Conservation (phyloP, 1,140 invertebrate species). For the Lepidurus apus region DNA sequence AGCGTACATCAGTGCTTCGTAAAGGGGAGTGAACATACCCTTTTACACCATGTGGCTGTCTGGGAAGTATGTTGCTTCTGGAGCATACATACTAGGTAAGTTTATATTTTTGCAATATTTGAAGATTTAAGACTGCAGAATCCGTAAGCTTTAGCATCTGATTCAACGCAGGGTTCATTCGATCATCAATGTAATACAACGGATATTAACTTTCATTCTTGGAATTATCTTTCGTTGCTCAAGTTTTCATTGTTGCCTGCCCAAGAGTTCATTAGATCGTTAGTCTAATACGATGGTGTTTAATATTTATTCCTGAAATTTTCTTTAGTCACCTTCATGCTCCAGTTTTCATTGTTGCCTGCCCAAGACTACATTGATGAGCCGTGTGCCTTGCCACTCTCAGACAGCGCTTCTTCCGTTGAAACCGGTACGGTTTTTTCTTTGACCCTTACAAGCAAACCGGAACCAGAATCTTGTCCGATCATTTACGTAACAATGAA, state of each 20-base stretch:
- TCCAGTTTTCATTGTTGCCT: background rate
- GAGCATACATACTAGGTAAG: background rate
- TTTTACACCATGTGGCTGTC: background rate
- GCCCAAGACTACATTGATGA: background rate
- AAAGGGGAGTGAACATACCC: background rate
- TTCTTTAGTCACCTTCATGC: background rate
- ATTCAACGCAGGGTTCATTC: too few relatives aligned
- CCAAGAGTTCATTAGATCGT: background rate
- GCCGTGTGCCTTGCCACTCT: background rate
- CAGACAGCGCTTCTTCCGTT: background rate
- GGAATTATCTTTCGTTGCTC: background rate
- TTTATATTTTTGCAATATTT: background rate
- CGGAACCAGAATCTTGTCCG: background rate
- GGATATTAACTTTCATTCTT: background rate
- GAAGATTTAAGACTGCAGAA: too few relatives aligned
- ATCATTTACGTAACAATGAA: background rate
- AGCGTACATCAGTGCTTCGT: background rate
- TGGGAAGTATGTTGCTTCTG: background rate
- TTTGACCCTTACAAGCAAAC: background rate
- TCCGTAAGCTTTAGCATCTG: too few relatives aligned
- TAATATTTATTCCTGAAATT: background rate
- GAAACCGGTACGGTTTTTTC: background rate
- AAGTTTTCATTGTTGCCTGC: background rate
- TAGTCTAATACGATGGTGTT: too few relatives aligned
- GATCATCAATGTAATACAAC: too few relatives aligned